A percentile compares a stretch with the other conserved stretches of the same genome.
phyloP scores from a whole-genome alignment of 2,797 vertebrate species.

The Poeciliopsis infans region DNA sequence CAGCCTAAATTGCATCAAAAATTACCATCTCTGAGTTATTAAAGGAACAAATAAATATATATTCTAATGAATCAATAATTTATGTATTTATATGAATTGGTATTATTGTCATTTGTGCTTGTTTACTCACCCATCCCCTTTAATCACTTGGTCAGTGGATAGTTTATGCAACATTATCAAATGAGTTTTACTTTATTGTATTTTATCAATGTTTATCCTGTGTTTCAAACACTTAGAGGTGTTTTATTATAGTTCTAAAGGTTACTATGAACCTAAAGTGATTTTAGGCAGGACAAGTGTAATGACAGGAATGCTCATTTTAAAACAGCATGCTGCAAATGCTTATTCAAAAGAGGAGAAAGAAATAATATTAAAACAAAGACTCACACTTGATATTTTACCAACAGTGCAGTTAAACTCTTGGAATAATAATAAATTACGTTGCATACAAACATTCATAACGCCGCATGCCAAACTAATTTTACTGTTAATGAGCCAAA shows the following conservation, averaged over 20 bases:
- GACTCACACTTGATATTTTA: neutral
- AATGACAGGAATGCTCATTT: neutral
- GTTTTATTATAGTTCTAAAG: no score
- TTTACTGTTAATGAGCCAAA: neutral
- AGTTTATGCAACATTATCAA: neutral
- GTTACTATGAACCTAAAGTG: neutral
- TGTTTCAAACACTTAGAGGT: neutral
- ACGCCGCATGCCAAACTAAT: neutral
- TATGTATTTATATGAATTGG: neutral
- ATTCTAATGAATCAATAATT: neutral
- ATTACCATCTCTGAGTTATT: neutral
- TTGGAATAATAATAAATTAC: neutral
- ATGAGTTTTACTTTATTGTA: neutral
- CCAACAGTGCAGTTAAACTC: neutral
- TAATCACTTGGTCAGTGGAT: neutral
- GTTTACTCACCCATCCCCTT: neutral
- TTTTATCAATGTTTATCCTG: neutral
- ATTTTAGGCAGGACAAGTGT: neutral
- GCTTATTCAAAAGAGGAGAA: neutral
- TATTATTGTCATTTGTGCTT: neutral
- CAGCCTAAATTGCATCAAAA: neutral
- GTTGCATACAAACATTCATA: neutral
- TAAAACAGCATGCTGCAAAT: neutral
- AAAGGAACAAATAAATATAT: neutral
- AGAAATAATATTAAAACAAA: neutral